A percentile compares a stretch with the other conserved stretches of the same genome.
These are phyloP conservation scores for Strigamia maritima DNA, from an alignment of 2,888 invertebrate species.

Conservation along the genomic window DNA sequence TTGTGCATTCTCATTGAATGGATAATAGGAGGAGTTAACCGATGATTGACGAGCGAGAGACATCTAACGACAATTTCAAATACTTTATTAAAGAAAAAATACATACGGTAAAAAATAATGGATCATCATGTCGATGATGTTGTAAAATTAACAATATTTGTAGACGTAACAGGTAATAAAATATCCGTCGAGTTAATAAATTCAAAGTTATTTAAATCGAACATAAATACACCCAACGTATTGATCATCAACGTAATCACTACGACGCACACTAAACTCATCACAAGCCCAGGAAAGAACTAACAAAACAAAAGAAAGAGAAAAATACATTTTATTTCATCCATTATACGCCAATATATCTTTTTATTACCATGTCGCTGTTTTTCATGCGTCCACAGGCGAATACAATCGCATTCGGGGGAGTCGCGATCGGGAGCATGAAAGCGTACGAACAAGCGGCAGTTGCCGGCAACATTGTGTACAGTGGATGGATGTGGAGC, in stretches of 20 bases:
- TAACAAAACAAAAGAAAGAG: too few species aligned
- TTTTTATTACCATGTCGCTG: conserved; percentile 67
- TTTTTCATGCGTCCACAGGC: conserved; percentile 77
- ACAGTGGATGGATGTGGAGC: conserved; percentile 75
- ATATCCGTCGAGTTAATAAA: not conserved
- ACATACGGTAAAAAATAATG: not conserved
- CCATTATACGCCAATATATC: too few species aligned
- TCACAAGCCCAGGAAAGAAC: conserved; percentile 52
- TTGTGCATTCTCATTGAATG: not conserved
- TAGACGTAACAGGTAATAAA: not conserved
- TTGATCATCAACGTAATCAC: conserved; percentile 50
- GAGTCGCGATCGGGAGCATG: conserved; percentile 91
- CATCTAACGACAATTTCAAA: not conserved
- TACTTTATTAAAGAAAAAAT: not conserved
- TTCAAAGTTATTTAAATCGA: conserved; percentile 48
- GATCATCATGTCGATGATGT: not conserved
- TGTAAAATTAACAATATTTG: not conserved
- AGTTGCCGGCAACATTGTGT: conserved; percentile 83
- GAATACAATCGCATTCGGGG: conserved; percentile 90
- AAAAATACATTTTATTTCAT: too few species aligned
- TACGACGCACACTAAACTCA: conserved; percentile 52
- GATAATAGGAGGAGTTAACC: not conserved
- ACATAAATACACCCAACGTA: conserved; percentile 50
- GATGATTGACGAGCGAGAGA: not conserved
- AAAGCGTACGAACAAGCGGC: conserved; percentile 83